Percentiles rank a stretch among this genome's conserved stretches.
phyloP scores from a whole-genome alignment of 2,113 vertebrate species.

The Ardeotis arabs region DNA sequence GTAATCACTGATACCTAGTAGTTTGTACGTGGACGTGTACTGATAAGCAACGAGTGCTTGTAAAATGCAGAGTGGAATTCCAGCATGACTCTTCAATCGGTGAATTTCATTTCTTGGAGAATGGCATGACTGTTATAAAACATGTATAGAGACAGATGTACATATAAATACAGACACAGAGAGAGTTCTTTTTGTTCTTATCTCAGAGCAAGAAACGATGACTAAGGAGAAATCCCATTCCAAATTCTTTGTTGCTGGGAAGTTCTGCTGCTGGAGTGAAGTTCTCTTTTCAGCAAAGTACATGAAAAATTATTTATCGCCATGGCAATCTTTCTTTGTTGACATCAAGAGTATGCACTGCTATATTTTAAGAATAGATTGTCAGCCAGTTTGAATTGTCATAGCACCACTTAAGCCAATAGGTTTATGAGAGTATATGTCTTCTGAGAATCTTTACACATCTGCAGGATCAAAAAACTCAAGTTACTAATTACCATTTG shows the following conservation, averaged over 20 bases:
- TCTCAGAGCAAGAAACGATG: not conserved
- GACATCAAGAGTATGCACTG: not conserved
- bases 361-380: not conserved
- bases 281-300: not conserved
- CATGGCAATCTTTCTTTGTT: not conserved
- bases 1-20: slow-evolving; percentile 14
- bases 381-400: not conserved
- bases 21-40: not conserved
- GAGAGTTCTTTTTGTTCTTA: not conserved
- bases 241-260: not conserved
- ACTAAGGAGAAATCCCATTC: not conserved
- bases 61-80: not conserved
- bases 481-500: not conserved
- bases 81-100: not conserved
- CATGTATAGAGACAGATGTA: not conserved
- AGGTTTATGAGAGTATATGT: not conserved
- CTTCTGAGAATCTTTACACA: not conserved
- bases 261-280: not conserved
- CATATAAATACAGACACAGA: not conserved
- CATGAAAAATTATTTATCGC: not conserved
- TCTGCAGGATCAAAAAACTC: not conserved
- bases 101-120: not conserved
- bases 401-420: not conserved
- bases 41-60: slow-evolving; percentile 12
- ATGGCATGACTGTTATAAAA: not conserved